phyloP scores from a whole-genome alignment of 2,888 invertebrate genomes.

The Tupiocoris notatus region DNA sequence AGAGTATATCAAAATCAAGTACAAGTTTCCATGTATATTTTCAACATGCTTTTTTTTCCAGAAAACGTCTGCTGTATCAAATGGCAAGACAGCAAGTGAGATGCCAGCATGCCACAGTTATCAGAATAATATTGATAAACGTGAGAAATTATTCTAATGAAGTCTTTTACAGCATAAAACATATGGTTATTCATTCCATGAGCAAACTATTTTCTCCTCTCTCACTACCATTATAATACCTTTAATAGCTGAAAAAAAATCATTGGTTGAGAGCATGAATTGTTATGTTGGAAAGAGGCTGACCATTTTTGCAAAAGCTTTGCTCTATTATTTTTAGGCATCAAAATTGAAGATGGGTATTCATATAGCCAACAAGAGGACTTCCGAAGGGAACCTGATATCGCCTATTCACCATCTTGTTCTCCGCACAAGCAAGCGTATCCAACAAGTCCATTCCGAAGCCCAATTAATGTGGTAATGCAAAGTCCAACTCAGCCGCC shows the following conservation, averaged over 20 bases:
- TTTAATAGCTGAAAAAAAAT: too few relatives aligned
- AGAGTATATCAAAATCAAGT: too few relatives aligned
- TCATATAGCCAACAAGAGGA: not conserved
- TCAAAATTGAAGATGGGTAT: not conserved
- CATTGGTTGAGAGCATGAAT: too few relatives aligned
- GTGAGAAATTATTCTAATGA: too few relatives aligned
- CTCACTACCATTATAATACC: too few relatives aligned
- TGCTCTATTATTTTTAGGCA: not conserved
- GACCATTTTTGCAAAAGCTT: not conserved
- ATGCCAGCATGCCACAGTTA: not conserved
- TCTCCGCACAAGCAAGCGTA: not conserved
- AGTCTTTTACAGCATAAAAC: too few relatives aligned
- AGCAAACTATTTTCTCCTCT: too few relatives aligned
- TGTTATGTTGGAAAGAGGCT: too few relatives aligned
- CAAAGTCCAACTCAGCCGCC: constrained; percentile 26
- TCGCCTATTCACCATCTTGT: not conserved
- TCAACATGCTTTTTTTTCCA: too few relatives aligned
- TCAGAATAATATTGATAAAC: not conserved
- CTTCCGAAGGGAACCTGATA: not conserved
- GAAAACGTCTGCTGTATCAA: not conserved
- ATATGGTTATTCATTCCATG: too few relatives aligned
- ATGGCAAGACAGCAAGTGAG: not conserved
- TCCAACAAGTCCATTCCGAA: constrained; percentile 26
- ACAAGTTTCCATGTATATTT: too few relatives aligned
- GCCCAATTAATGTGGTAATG: constrained; percentile 18